A percentile compares a stretch with the other conserved stretches of the same genome.
These are phyloP conservation scores for Enteromius fasciolatus DNA, from an alignment of 2,797 vertebrate species.

Conservation along the genomic window DNA sequence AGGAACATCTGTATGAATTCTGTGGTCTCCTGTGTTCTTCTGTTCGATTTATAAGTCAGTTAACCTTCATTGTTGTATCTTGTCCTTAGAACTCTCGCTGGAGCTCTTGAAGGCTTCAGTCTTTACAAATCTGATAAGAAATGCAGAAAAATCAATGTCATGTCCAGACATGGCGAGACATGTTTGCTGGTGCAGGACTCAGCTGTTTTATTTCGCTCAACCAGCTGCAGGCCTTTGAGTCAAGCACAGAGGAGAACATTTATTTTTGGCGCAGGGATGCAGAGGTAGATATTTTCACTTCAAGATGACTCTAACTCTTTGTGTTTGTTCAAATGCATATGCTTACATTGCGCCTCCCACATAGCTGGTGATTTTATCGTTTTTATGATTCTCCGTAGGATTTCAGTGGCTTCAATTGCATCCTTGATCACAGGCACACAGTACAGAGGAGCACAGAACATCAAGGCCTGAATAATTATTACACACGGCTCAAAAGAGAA, in stretches of 20 bases:
- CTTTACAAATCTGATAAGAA: constrained; percentile 54
- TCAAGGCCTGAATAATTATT: not conserved
- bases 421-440: not conserved
- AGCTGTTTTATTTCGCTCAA: constrained; percentile 14
- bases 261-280: constrained; percentile 19
- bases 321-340: constrained; percentile 25
- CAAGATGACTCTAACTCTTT: constrained; percentile 5
- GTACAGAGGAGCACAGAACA: constrained; percentile 12
- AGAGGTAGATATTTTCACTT: not conserved
- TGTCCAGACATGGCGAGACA: constrained; percentile 50
- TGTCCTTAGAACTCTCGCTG: constrained; percentile 17
- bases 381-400: not conserved
- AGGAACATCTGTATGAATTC: not conserved
- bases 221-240: constrained; percentile 31
- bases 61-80: constrained; percentile 14
- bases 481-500: not conserved
- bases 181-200: constrained; percentile 21
- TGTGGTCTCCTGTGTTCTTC: not conserved
- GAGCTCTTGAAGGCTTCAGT: constrained; percentile 34
- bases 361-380: constrained; percentile 7
- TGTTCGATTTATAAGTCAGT: constrained; percentile 6
- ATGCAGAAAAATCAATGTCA: constrained; percentile 48
- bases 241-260: not conserved
- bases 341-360: constrained; percentile 16
- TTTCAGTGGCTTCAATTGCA: not conserved